Evolutionary conservation across 2,113 vertebrate genomes (phyloP).

Genomic region (Otocyon megalotis): DNA sequence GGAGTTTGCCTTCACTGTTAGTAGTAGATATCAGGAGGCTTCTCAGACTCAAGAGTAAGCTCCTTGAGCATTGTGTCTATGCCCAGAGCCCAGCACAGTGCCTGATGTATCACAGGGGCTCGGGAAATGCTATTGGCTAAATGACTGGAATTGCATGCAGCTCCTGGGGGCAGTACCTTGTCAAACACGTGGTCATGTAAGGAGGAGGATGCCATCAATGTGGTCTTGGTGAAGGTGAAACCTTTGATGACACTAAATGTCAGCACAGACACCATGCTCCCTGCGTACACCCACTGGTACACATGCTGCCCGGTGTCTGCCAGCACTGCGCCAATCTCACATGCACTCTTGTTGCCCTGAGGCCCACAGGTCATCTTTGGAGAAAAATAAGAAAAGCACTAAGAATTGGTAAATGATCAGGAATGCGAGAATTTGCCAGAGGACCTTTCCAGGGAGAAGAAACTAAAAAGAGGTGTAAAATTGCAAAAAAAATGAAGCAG

Average conservation of each 20-base stretch:
- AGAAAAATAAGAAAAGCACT: background rate
- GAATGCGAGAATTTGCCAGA: background rate
- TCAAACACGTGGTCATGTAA: slow-evolving; percentile 88
- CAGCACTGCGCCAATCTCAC: slow-evolving; percentile 71
- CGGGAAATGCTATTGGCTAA: background rate
- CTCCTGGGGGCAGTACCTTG: slow-evolving; percentile 80
- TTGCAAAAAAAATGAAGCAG: background rate
- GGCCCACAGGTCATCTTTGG: slow-evolving; percentile 58
- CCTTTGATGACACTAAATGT: slow-evolving; percentile 82
- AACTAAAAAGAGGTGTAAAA: background rate
- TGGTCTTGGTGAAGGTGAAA: slow-evolving; percentile 87
- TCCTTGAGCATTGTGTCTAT: background rate
- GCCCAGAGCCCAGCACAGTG: background rate
- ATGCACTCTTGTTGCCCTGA: background rate
- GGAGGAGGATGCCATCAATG: slow-evolving; percentile 84
- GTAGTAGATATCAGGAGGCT: background rate
- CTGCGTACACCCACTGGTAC: slow-evolving; percentile 86
- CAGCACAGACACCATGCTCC: slow-evolving; percentile 79
- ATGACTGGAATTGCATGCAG: fast-evolving
- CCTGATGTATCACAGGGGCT: fast-evolving
- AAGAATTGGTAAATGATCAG: background rate
- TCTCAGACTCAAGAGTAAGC: fast-evolving
- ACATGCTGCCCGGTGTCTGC: slow-evolving; percentile 82
- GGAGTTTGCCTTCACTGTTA: background rate
- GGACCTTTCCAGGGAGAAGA: background rate